A percentile compares a stretch with the other conserved stretches of the same genome.
Conservation (phyloP, 2,113 vertebrate species). For the Forbesichthys agassizii region DNA sequence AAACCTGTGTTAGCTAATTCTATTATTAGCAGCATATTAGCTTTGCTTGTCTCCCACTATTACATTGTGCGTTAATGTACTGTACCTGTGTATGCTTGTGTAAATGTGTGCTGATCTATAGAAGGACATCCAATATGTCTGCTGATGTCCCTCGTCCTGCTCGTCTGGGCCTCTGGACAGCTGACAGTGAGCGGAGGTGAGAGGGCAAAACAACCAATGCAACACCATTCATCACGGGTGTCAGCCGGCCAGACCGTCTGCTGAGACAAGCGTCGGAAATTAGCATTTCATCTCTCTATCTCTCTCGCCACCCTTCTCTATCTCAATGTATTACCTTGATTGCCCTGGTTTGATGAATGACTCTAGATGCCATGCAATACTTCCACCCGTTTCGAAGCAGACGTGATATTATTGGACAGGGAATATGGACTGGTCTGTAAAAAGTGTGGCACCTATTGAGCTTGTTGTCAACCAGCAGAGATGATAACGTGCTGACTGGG, state of each 20-base stretch:
- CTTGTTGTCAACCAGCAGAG: slow-evolving; percentile 21
- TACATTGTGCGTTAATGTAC: no score
- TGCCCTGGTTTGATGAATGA: slow-evolving; percentile 50
- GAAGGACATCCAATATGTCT: no score
- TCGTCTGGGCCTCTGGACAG: slow-evolving; percentile 77
- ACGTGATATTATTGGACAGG: slow-evolving; percentile 43
- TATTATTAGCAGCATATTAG: no score
- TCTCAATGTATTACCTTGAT: slow-evolving; percentile 51
- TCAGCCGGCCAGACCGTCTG: slow-evolving; percentile 92
- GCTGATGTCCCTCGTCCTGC: slow-evolving; percentile 9
- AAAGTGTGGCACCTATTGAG: slow-evolving; percentile 39
- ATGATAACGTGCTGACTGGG: not conserved
- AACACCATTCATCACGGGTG: slow-evolving; percentile 95
- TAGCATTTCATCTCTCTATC: slow-evolving; percentile 87
- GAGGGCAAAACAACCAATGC: slow-evolving; percentile 91
- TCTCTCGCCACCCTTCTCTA: slow-evolving; percentile 51
- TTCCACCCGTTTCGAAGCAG: slow-evolving; percentile 49
- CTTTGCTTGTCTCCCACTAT: no score
- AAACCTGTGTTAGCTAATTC: no score
- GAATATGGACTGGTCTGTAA: not conserved
- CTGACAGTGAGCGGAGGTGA: slow-evolving; percentile 89
- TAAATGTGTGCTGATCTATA: slow-evolving; percentile 56
- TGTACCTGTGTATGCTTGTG: not conserved
- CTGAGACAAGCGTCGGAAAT: slow-evolving; percentile 82
- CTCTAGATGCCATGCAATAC: slow-evolving; percentile 24